phyloP scores from a whole-genome alignment of 2,113 vertebrate genomes.

The Coreoperca whiteheadi region DNA sequence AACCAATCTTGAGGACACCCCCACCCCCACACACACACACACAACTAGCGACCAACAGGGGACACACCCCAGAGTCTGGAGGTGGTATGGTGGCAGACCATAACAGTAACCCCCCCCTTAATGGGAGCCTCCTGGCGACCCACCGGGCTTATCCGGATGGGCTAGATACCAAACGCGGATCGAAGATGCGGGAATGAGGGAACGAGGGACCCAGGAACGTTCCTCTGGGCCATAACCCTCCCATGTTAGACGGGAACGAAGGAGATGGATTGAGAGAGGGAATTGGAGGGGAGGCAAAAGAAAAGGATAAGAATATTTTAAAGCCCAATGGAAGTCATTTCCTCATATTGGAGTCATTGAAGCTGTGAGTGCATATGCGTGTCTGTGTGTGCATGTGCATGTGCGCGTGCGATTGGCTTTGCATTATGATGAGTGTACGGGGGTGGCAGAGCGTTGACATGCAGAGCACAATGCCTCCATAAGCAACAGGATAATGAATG shows the following conservation, averaged over 20 bases:
- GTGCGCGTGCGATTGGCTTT: conserved; percentile 63
- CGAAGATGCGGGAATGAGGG: too few relatives aligned
- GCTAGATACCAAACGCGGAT: too few relatives aligned
- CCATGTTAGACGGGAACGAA: conserved; percentile 57
- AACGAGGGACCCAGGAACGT: too few relatives aligned
- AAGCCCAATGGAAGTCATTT: conserved; percentile 64
- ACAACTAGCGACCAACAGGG: too few relatives aligned
- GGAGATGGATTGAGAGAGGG: conserved; percentile 35
- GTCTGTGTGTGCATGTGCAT: conserved; percentile 8
- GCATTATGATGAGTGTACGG: conserved; percentile 73
- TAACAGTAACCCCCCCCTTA: too few relatives aligned
- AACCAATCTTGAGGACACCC: too few relatives aligned
- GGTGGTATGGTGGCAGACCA: too few relatives aligned
- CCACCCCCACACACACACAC: too few relatives aligned
- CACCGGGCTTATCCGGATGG: too few relatives aligned
- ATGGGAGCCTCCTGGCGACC: too few relatives aligned
- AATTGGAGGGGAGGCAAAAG: conserved; percentile 37
- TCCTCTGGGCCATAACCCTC: too few relatives aligned
- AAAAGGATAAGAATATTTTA: conserved; percentile 58
- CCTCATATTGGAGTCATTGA: conserved; percentile 60
- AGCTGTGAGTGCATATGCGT: conserved; percentile 30
- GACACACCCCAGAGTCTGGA: too few relatives aligned
- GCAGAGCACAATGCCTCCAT: conserved; percentile 72
- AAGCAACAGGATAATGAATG: conserved; percentile 77
- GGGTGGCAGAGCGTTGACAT: conserved; percentile 77